Conservation (phyloP, 2,797 vertebrate genomes). For the Sebastes diaconus region DNA sequence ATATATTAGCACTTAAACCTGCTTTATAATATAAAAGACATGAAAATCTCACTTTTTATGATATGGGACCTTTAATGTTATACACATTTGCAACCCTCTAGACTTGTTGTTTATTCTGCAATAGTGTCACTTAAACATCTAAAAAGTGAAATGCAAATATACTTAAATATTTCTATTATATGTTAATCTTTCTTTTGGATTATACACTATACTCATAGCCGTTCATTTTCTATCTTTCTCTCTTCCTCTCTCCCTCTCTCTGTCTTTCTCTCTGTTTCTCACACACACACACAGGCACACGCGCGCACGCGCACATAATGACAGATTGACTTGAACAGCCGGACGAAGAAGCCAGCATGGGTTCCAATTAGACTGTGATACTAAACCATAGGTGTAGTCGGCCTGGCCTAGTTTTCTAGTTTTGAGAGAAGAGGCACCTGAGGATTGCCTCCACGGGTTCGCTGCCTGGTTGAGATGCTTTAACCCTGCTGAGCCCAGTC, state of each 20-base stretch:
- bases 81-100: neutral
- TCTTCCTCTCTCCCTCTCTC: neutral
- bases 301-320: neutral
- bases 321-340: neutral
- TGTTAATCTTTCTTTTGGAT: neutral
- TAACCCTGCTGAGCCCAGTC: slow-evolving; percentile 14
- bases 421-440: slow-evolving; percentile 7
- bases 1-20: no score
- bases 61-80: no score
- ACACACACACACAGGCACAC: neutral
- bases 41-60: no score
- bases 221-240: neutral
- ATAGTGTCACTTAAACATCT: no score
- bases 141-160: no score
- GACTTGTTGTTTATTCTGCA: neutral
- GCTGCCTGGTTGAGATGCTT: slow-evolving; percentile 3
- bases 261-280: neutral
- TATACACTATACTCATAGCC: neutral
- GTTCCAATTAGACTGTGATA: slow-evolving; percentile 16
- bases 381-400: neutral
- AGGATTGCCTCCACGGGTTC: slow-evolving; percentile 7
- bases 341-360: neutral
- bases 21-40: no score
- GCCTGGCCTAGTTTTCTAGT: slow-evolving; percentile 9
- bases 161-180: no score